These are phyloP conservation scores for Prosapia bicincta DNA, from an alignment of 2,888 invertebrate species.

Conservation along the genomic window DNA sequence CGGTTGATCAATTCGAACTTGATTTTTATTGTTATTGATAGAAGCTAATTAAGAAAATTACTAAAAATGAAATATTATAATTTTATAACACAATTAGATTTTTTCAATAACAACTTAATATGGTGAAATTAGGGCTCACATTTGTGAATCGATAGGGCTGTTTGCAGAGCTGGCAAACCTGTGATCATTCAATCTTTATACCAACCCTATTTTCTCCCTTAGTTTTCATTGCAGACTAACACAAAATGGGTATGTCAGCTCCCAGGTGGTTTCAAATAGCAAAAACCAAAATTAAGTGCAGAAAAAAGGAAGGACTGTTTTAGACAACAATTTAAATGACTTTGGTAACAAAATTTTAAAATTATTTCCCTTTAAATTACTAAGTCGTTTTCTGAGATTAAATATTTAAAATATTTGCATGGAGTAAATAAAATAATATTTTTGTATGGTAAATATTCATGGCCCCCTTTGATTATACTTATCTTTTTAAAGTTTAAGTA, in stretches of 20 bases:
- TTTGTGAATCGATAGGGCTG: conserved; percentile 12
- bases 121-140: no score
- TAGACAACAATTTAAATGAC: conserved; percentile 28
- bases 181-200: conserved; percentile 16
- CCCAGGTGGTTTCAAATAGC: conserved; percentile 29
- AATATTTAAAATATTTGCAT: not conserved
- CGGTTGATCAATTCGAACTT: not conserved
- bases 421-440: conserved; percentile 4
- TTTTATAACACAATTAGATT: no score
- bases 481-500: no score
- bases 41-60: no score
- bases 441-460: not conserved
- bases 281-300: conserved; percentile 30
- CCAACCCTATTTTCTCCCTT: conserved; percentile 24
- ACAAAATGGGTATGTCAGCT: conserved; percentile 29
- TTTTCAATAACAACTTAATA: no score
- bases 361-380: not conserved
- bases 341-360: conserved; percentile 20
- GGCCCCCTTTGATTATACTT: not conserved
- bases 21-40: not conserved
- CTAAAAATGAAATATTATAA: no score
- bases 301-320: conserved; percentile 32
- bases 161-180: conserved; percentile 3
- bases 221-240: conserved; percentile 25
- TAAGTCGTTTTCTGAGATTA: not conserved